A percentile compares a stretch with the other conserved stretches of the same genome.
phyloP scores from a whole-genome alignment of 2,797 vertebrate species.

The Xerus rutilus region DNA sequence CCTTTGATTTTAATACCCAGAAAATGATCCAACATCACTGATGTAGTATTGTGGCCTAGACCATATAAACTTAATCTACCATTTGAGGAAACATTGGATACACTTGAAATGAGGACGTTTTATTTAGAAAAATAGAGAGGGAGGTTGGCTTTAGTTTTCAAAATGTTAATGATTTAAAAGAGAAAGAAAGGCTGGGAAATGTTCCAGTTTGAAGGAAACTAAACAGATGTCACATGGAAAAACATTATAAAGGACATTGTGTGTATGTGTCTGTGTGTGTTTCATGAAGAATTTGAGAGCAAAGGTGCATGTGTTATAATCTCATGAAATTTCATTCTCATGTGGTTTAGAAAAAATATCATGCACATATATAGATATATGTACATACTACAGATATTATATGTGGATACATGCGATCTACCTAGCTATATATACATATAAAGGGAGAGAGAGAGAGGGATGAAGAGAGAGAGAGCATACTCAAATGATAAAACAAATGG shows the following conservation, averaged over 20 bases:
- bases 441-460: not conserved
- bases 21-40: too few species aligned
- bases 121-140: not conserved
- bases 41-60: not conserved
- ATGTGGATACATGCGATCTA: not conserved
- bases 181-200: not conserved
- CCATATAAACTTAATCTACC: not conserved
- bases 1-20: not conserved
- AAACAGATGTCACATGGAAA: not conserved
- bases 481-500: not conserved
- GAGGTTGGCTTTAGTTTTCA: not conserved
- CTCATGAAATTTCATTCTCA: not conserved
- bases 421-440: not conserved
- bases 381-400: rapidly evolving
- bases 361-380: not conserved
- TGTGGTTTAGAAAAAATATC: not conserved
- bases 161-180: not conserved
- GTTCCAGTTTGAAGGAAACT: not conserved
- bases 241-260: not conserved
- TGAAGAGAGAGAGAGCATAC: not conserved
- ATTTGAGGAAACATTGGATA: not conserved
- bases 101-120: not conserved
- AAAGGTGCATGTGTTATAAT: not conserved
- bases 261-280: not conserved
- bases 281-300: not conserved